Base-by-base conservation (phyloP, 2,797 vertebrate genomes). In the Erithacus rubecula region DNA sequence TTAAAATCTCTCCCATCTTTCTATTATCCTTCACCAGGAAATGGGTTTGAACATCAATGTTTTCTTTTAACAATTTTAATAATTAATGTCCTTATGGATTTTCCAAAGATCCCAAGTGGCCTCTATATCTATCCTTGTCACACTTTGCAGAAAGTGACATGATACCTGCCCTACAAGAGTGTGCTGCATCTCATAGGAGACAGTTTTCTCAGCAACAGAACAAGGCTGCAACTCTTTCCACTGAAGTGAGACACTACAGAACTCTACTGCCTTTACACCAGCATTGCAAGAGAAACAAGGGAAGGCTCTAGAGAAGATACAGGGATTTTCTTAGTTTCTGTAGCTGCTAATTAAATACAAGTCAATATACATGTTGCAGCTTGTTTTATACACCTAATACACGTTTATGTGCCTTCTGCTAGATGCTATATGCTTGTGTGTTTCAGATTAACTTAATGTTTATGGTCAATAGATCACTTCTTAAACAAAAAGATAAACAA, bases 121-220 rank as follows among this genome's bases (percentile, higher is more conserved):
- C n/a, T 58, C 43, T 46, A 10, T 23, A 55, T 12, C 22, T 37
- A 23, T 21, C 58, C 26, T 43, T 77, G 55, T 11, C 39, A 20
- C 3, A 32, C 22, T 80, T 49, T 70, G 22, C 30, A 63, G 24
- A 46, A 21, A 10, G 8, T 8, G 14, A 47, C 22, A 41, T 3
- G 14, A 75, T 5, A 65, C 9, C 47, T 5, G 9, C 11, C 29
- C 22, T 55, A 1, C 1, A 7, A 80, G 26, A 56, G 3, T 1
- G 1, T 29, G n/a, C 19, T 63, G 29, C n/a, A 51, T 62, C 64
- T 83, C 26, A 81, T 70, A 81, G 6, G 62, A 19, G 41, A 63
- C 20, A 43, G 22, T 9, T 43, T 55, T 34, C 62, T 81, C 56
- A 59, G 19, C 17, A 51, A 29, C 14, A 37, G 16, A 30, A 77